These are phyloP conservation scores for Lophius piscatorius DNA, from an alignment of 2,113 vertebrate species.

Conservation along the genomic window DNA sequence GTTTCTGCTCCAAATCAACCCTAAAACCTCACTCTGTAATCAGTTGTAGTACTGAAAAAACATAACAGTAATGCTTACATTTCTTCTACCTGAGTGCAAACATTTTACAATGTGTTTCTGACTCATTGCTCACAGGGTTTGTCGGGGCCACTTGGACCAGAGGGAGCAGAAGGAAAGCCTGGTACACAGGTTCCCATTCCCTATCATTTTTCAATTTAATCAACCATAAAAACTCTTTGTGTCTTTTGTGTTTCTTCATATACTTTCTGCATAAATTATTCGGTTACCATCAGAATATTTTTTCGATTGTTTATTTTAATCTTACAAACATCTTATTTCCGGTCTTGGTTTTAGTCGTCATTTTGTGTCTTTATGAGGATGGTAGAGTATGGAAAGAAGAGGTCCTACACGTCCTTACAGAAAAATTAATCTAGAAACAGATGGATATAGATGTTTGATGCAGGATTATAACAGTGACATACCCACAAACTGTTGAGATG, in stretches of 20 bases:
- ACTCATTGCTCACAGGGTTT: slow-evolving; percentile 78
- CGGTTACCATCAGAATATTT: too few relatives aligned
- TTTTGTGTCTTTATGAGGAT: background rate
- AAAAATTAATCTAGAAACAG: slow-evolving; percentile 4
- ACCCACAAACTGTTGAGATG: too few relatives aligned
- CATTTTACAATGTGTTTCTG: slow-evolving; percentile 37
- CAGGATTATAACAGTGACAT: too few relatives aligned
- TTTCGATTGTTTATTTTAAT: background rate
- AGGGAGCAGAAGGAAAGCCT: slow-evolving; percentile 86
- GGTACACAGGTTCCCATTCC: slow-evolving; percentile 88
- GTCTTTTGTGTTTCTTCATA: slow-evolving; percentile 1
- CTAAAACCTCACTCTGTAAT: too few relatives aligned
- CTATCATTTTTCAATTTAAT: slow-evolving; percentile 79
- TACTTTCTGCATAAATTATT: background rate
- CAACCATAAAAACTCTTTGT: slow-evolving; percentile 38
- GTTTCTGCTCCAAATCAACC: too few relatives aligned
- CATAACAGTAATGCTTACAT: background rate
- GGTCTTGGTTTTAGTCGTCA: background rate
- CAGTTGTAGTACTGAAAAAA: background rate
- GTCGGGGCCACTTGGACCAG: slow-evolving; percentile 78
- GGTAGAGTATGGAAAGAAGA: background rate
- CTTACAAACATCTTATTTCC: background rate
- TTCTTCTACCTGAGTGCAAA: too few relatives aligned
- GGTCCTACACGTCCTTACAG: background rate
- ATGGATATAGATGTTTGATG: background rate